These are phyloP conservation scores for Aerospiza tachiro DNA, from an alignment of 2,797 vertebrate genomes.

Conservation along the genomic window DNA sequence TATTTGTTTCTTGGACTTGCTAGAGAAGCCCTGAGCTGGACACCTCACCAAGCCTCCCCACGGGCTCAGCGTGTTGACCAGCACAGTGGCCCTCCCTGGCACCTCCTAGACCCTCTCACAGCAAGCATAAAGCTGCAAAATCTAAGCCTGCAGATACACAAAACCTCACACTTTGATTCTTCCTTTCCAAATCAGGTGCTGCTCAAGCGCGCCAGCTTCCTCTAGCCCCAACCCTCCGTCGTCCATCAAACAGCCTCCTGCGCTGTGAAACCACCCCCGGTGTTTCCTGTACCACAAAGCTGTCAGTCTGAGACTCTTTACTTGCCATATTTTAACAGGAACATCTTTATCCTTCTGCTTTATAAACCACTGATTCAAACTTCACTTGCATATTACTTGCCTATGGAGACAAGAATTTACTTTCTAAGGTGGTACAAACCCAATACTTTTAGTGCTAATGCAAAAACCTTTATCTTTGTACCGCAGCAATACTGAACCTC, in stretches of 20 bases:
- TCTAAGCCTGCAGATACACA: neutral
- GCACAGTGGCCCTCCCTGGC: fast-evolving
- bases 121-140: fast-evolving
- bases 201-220: neutral
- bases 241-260: neutral
- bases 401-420: neutral
- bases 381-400: neutral
- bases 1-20: neutral
- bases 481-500: neutral
- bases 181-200: neutral
- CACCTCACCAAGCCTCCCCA: neutral
- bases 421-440: neutral
- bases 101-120: fast-evolving
- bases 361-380: neutral
- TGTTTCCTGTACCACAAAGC: neutral
- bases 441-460: neutral
- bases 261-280: neutral
- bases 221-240: neutral
- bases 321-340: neutral
- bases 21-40: neutral
- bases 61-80: fast-evolving
- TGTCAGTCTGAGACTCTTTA: neutral
- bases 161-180: neutral
- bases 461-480: neutral
- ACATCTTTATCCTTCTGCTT: neutral